Evolutionary conservation across 2,797 vertebrate species (phyloP).

Genomic region (Argentina silus): DNA sequence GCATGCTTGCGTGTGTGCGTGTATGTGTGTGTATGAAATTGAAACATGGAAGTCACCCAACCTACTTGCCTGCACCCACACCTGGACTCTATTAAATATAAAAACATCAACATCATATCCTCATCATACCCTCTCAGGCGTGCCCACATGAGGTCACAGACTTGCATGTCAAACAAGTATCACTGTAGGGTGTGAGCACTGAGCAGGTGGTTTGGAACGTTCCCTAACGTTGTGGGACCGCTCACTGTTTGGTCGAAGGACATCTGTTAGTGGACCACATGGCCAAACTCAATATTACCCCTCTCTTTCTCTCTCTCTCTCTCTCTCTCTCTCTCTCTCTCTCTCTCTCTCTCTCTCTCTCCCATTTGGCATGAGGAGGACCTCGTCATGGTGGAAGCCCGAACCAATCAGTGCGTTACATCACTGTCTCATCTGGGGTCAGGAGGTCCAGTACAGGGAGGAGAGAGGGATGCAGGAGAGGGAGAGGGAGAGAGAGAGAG

Average conservation of each 20-base stretch:
- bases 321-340: not conserved
- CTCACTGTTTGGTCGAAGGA: too few relatives aligned
- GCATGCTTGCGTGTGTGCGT: not conserved
- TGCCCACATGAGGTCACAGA: not conserved
- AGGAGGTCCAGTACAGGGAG: not conserved
- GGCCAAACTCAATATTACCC: not conserved
- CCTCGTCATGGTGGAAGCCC: too few relatives aligned
- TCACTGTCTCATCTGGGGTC: too few relatives aligned
- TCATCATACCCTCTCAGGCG: not conserved
- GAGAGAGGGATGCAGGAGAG: not conserved
- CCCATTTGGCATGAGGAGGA: not conserved
- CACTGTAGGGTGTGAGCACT: not conserved
- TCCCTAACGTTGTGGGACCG: too few relatives aligned
- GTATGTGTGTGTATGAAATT: not conserved
- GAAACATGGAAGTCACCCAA: not conserved
- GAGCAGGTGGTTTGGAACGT: too few relatives aligned
- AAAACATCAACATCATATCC: constrained; percentile 22
- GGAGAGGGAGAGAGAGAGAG: too few relatives aligned
- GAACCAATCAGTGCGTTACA: too few relatives aligned
- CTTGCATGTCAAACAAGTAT: not conserved
- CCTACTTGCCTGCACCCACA: not conserved
- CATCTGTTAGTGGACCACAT: not conserved
- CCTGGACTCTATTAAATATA: constrained; percentile 18
- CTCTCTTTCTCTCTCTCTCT: not conserved
- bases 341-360: not conserved